These are phyloP conservation scores for Bergia puertoricense DNA, from an alignment of 92 coral and sea anemone species.

Conservation along the genomic window DNA sequence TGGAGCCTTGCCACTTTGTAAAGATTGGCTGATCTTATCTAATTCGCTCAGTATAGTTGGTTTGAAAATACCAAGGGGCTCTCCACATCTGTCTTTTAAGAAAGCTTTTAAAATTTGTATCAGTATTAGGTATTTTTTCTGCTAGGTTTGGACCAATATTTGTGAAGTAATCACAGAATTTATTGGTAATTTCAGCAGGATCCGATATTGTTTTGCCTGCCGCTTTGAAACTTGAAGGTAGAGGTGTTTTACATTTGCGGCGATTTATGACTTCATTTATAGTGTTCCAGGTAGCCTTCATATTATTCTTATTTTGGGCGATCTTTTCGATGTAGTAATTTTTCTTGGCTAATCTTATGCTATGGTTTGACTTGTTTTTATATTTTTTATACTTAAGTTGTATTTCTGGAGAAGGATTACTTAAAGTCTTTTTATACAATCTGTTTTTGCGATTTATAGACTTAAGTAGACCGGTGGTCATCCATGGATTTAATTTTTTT, in stretches of 20 bases:
- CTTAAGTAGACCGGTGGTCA: no score
- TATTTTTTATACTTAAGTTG: no score
- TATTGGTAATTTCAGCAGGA: neutral
- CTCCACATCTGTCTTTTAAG: no score
- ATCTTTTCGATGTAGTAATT: neutral
- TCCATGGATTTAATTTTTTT: no score
- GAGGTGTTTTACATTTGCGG: neutral
- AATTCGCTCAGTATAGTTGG: no score
- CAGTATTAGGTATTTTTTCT: neutral
- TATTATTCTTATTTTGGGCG: neutral
- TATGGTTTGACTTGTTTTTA: no score
- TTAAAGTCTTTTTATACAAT: no score
- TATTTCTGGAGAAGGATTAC: no score
- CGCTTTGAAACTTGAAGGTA: neutral
- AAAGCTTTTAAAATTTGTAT: neutral
- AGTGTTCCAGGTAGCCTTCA: neutral
- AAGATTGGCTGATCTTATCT: neutral
- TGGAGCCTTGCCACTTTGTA: neutral
- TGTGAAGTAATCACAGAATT: slow-evolving; percentile 11
- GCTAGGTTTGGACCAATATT: neutral
- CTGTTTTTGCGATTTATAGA: no score
- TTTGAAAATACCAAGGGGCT: no score
- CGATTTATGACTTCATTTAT: slow-evolving; percentile 9
- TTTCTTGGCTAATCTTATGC: neutral
- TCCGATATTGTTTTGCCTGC: neutral